Evolutionary conservation across 2,888 invertebrate species (phyloP).

Genomic region (Euzophera pinguis): DNA sequence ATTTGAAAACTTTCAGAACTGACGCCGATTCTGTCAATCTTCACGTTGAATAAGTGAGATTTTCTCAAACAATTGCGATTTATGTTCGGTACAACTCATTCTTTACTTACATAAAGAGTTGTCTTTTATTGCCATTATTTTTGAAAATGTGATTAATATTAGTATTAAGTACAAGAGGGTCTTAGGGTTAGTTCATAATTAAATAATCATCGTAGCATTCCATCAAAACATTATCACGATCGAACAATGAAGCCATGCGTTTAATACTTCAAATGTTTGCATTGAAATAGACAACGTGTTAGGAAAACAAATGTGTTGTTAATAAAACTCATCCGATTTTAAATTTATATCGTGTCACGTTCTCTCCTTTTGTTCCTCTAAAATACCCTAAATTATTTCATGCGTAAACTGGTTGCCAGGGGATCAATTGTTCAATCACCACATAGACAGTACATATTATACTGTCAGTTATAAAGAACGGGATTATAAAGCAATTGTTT

Average conservation of each 20-base stretch:
- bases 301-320: slow-evolving; percentile 10
- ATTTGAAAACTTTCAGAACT: slow-evolving; percentile 4
- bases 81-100: no score
- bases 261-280: slow-evolving; percentile 9
- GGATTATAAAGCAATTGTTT: slow-evolving; percentile 2
- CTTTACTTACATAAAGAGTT: no score
- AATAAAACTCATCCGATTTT: slow-evolving; percentile 18
- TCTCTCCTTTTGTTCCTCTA: slow-evolving; percentile 23
- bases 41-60: not conserved
- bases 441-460: slow-evolving; percentile 8
- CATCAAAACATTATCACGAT: slow-evolving; percentile 3
- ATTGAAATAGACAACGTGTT: slow-evolving; percentile 17
- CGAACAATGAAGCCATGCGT: slow-evolving; percentile 14
- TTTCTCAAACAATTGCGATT: no score
- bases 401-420: slow-evolving; percentile 26
- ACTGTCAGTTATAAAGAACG: not conserved
- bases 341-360: slow-evolving; percentile 31
- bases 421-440: slow-evolving; percentile 12
- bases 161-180: no score
- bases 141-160: no score
- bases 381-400: slow-evolving; percentile 18
- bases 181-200: not conserved
- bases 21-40: slow-evolving; percentile 3
- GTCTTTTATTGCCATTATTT: no score
- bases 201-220: not conserved